A percentile compares a stretch with the other conserved stretches of the same genome.
Evolutionary conservation across 2,113 vertebrate genomes (phyloP).

Genomic region (Hystrix brachyura): DNA sequence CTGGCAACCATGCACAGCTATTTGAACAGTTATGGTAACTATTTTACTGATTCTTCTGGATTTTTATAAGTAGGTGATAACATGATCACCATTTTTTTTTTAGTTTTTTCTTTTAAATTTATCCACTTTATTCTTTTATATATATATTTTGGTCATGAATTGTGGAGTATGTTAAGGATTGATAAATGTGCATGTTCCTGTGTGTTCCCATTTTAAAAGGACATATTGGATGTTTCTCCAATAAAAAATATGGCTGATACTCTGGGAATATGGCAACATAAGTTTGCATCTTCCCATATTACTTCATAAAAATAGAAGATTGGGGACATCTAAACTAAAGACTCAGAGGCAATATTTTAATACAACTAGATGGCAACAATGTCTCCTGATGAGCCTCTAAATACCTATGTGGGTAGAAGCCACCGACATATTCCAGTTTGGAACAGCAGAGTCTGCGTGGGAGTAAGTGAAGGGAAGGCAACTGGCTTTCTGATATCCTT

Average conservation of each 20-base stretch:
- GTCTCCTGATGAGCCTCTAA: background rate
- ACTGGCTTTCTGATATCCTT: background rate
- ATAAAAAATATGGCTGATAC: background rate
- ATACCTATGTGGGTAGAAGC: background rate
- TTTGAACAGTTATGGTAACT: background rate
- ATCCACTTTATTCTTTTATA: background rate
- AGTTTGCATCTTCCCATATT: background rate
- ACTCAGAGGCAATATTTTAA: background rate
- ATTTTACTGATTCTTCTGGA: slow-evolving; percentile 4
- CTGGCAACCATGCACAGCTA: background rate
- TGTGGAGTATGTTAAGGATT: background rate
- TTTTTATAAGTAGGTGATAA: background rate
- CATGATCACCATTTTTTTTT: background rate
- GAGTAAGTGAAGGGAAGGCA: background rate
- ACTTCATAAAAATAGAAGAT: background rate
- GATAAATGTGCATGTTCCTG: background rate
- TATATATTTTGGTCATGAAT: background rate
- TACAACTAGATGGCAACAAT: background rate
- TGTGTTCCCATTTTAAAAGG: background rate
- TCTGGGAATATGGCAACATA: background rate
- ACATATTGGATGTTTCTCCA: background rate
- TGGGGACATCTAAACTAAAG: background rate
- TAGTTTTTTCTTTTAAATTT: background rate
- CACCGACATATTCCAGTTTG: background rate
- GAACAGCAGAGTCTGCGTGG: background rate